A percentile compares a stretch with the other conserved stretches of the same genome.
Conservation (phyloP, 2,113 vertebrate species). For the Strix aluco region DNA sequence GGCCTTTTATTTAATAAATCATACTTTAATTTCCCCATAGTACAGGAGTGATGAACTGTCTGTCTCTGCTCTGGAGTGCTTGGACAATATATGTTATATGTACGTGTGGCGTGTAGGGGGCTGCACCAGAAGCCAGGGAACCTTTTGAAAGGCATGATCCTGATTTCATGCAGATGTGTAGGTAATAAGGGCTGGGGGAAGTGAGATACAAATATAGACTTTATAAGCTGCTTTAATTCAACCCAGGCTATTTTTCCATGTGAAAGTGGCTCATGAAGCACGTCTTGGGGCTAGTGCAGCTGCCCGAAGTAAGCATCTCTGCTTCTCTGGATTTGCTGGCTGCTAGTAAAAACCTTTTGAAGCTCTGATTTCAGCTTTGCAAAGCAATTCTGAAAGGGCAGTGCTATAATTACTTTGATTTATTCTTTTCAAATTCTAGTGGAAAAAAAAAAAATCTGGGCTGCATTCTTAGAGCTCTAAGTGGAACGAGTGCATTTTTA, state of each 20-base stretch:
- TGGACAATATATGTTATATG: background rate
- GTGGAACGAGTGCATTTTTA: background rate
- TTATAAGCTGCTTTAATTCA: constrained; percentile 58
- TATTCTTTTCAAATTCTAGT: constrained; percentile 54
- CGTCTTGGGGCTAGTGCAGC: constrained; percentile 44
- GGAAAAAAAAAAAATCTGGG: constrained; percentile 13
- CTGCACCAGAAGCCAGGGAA: background rate
- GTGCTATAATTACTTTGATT: constrained; percentile 61
- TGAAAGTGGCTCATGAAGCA: constrained; percentile 46
- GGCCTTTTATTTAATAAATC: background rate
- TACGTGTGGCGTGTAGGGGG: background rate
- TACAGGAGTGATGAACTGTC: background rate
- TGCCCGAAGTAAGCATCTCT: constrained; percentile 46
- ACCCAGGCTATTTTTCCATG: constrained; percentile 38
- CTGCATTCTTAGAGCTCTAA: constrained; percentile 10
- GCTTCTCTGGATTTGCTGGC: constrained; percentile 58
- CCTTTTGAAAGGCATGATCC: constrained; percentile 24
- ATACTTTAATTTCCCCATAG: background rate
- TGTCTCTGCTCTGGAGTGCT: background rate
- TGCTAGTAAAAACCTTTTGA: constrained; percentile 56
- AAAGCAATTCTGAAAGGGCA: constrained; percentile 52
- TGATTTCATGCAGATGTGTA: constrained; percentile 61
- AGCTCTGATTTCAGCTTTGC: constrained; percentile 64
- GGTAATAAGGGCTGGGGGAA: background rate
- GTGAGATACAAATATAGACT: constrained; percentile 25